Evolutionary conservation across 1,140 invertebrate species (phyloP), one percentile per base, ranked within the genome.

Genomic region (Phymastichus coffea): DNA sequence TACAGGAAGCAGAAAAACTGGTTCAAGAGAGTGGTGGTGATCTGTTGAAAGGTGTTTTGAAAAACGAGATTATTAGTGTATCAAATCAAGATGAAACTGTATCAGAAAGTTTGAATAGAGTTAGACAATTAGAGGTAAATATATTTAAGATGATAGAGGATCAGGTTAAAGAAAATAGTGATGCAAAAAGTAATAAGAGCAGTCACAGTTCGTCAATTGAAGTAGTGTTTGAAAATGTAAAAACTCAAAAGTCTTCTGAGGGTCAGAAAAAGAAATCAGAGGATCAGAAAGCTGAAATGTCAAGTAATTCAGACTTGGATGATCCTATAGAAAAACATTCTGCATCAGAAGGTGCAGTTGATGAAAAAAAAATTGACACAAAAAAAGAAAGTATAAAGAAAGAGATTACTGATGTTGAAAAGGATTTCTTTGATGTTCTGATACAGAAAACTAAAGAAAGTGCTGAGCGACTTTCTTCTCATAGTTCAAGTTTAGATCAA

Each of bases 321-420:
- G 77, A 79, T 65, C 74, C 75, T 2, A 78, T 80, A n/a, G 78
- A 80, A 48, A 69, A 61, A 23, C 75, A 79, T 57, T 78, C 77
- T 1, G 70, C 70, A 43, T 73, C 70, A 0, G 75, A 78, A 22
- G 74, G 78, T 28, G 33, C 64, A 1, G 68, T 64, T 8, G 63
- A 47, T 23, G 17, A 54, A 1, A 70, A 68, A 23, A 71, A 66
- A 48, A 12, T 33, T 33, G n/a, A 55, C 3, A 66, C 65, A 1
- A 68, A 69, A 10, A 77, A 78, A 20, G 74, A 77, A 6, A 79
- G 67, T 63, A 35, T 80, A 4, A 70, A 75, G 22, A 79, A 80
- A 46, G 77, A 80, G 61, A 79, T 80, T 20, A 79, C 71, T 0
- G 78, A 80, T n/a, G 77, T 79, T 1, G 78, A 79, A 33, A 75